Evolutionary conservation across 2,113 vertebrate genomes (phyloP).

Genomic region (Galemys pyrenaicus): DNA sequence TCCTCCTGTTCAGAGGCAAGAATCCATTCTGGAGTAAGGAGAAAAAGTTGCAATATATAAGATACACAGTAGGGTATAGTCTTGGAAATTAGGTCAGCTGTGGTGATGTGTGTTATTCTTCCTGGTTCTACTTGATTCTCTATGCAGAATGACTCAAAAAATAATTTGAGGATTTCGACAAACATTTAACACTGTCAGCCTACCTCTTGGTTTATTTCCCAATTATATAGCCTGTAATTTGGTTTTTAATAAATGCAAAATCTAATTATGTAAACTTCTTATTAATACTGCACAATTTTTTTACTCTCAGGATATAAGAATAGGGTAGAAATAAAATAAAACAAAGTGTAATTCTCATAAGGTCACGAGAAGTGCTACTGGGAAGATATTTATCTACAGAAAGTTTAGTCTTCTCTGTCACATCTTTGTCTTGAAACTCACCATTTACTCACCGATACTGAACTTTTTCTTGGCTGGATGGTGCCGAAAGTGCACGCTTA

Average conservation of each 20-base stretch:
- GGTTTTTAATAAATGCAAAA: neutral
- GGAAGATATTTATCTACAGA: neutral
- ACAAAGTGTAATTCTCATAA: neutral
- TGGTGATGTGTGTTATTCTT: neutral
- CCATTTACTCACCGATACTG: neutral
- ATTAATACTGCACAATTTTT: neutral
- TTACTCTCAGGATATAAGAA: neutral
- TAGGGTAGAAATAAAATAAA: neutral
- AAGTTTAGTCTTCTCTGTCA: neutral
- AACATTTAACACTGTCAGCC: neutral
- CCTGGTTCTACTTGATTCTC: neutral
- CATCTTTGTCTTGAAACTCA: neutral
- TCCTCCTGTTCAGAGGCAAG: neutral
- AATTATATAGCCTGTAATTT: neutral
- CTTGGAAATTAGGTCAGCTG: neutral
- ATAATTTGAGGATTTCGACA: neutral
- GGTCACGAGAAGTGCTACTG: neutral
- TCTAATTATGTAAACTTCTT: neutral
- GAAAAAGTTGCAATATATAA: neutral
- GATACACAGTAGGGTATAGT: neutral
- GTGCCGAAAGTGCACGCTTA: neutral
- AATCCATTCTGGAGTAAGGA: neutral
- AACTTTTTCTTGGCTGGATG: neutral
- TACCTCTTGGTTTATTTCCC: neutral
- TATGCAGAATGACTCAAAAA: neutral